phyloP scores from a whole-genome alignment of 2,797 vertebrate species.

The Oreortyx pictus region DNA sequence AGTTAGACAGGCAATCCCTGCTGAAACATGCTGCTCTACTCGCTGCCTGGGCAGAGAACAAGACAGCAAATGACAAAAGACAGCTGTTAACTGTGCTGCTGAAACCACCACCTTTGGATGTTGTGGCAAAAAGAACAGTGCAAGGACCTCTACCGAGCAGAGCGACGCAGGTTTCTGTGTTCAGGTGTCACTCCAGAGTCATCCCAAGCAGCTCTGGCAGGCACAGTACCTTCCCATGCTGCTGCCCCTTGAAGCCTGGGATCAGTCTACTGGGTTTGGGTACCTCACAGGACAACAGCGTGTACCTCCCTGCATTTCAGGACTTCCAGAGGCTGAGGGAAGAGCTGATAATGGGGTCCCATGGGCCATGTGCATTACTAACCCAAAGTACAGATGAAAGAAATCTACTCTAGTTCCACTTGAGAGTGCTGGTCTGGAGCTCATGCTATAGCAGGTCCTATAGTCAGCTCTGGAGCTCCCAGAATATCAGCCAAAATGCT shows the following conservation, averaged over 20 bases:
- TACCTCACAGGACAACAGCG: rapidly evolving
- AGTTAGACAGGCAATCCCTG: background rate
- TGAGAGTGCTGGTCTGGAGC: background rate
- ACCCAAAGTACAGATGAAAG: background rate
- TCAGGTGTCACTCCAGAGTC: background rate
- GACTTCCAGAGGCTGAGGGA: background rate
- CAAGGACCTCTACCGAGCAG: background rate
- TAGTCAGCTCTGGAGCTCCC: background rate
- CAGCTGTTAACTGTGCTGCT: conserved; percentile 11
- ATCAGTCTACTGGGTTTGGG: background rate
- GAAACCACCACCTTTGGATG: background rate
- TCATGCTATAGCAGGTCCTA: background rate
- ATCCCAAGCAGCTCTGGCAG: background rate
- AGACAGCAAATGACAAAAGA: conserved; percentile 8
- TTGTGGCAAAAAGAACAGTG: background rate
- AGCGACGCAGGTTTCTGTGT: background rate
- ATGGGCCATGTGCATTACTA: background rate
- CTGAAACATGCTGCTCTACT: conserved; percentile 20
- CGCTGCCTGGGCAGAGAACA: background rate
- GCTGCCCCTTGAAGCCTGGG: background rate
- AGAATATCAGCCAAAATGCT: background rate
- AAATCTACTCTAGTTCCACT: background rate
- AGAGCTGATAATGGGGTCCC: background rate
- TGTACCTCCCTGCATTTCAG: background rate
- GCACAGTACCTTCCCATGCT: background rate